Evolutionary conservation across 1,140 invertebrate species (phyloP), one percentile per base, ranked within the genome.

Genomic region (Lasioglossum baleicum): DNA sequence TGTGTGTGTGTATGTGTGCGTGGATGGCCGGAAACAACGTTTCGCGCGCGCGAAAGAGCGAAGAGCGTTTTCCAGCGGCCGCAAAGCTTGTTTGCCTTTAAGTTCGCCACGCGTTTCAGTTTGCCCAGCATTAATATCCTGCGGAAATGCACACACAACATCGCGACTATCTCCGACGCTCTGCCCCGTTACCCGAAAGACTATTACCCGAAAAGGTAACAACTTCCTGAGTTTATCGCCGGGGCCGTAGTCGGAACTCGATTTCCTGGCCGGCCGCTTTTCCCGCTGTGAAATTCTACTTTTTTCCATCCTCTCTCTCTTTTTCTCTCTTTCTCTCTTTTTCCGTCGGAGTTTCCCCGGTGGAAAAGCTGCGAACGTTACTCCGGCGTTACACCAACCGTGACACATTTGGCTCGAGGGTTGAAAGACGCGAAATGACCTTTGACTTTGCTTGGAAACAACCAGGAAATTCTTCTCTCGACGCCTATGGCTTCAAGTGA

Each of bases 71-170:
- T 74, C 44, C 51, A 26, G 70, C 11, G 42, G 61, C 40, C 44
- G 44, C 44, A 48, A 48, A 74, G 51, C 51, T 74, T 74, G 71
- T 80, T 80, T 74, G 76, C 63, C 35, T 66, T 44, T 51, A 66
- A 80, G 40, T 80, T 60, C 53, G 42, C 42, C 67, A 58, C 77
- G 40, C 75, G 63, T 48, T 80, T 74, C 77, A 80, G 51, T 80
- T 80, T 80, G 71, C 64, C 77, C 63, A 66, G 65, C 71, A 74
- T 80, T 80, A 80, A 80, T 74, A 80, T 80, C 77, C 51, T 74
- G 63, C 40, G 26, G 63, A 74, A 74, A 80, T 67, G 70, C 51
- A 26, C 31, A 74, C 31, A 74, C 77, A 67, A 40, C 63, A 74
- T 66, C 75, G 68, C 26, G 58, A 64, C 67, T n/a, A 51, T 78